These are phyloP conservation scores for Fissipunctia ypsillon DNA, from an alignment of 2,888 invertebrate species.

Conservation along the genomic window DNA sequence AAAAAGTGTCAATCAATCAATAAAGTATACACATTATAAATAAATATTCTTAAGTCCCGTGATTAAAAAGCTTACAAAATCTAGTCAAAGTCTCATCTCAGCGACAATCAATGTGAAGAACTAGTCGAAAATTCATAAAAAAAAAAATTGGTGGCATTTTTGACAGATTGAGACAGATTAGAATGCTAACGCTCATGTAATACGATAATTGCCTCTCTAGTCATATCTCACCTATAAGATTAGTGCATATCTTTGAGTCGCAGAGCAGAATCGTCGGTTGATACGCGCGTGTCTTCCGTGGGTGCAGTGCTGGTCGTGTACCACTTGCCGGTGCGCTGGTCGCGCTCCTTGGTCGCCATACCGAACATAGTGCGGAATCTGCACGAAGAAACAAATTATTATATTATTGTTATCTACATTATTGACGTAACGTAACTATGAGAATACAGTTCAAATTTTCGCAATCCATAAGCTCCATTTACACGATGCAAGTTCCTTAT, in stretches of 20 bases:
- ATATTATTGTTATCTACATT: constrained; percentile 2
- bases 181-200: background rate
- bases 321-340: constrained; percentile 79
- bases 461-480: background rate
- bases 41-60: background rate
- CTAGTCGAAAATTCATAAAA: background rate
- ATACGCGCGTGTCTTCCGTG: constrained; percentile 85
- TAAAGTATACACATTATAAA: too few species aligned
- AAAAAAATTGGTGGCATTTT: background rate
- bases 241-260: constrained; percentile 82
- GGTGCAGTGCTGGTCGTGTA: constrained; percentile 81
- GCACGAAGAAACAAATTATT: constrained; percentile 2
- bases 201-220: background rate
- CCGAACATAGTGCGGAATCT: constrained; percentile 78
- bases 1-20: too few species aligned
- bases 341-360: constrained; percentile 70
- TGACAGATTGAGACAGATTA: background rate
- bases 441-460: background rate
- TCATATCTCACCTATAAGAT: constrained; percentile 53
- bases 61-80: background rate
- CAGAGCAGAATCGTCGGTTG: constrained; percentile 80
- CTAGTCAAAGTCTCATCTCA: background rate
- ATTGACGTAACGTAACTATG: background rate
- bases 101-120: background rate
- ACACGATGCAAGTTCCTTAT: background rate